These are phyloP conservation scores for Scaptomyza flava DNA, from an alignment of 2,888 invertebrate species.

Conservation along the genomic window DNA sequence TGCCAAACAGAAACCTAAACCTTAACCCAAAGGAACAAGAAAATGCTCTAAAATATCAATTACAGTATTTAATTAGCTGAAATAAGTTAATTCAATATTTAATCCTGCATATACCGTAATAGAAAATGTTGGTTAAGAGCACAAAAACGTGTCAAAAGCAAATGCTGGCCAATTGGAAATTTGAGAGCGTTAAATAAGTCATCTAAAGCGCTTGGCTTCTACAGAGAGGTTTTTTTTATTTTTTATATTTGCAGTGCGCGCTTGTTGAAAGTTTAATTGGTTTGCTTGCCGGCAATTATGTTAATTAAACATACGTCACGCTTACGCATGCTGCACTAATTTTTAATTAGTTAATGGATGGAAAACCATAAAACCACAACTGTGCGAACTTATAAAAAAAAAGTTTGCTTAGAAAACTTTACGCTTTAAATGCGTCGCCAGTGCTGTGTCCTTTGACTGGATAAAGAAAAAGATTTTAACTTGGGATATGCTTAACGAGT, in stretches of 20 bases:
- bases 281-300: constrained; percentile 52
- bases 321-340: constrained; percentile 27
- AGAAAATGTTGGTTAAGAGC: not conserved
- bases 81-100: not conserved
- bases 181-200: constrained; percentile 45
- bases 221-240: constrained; percentile 22
- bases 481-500: not conserved
- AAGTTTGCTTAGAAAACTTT: constrained; percentile 1
- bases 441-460: not conserved
- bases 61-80: not conserved
- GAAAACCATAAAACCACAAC: constrained; percentile 5
- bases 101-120: not conserved
- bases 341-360: constrained; percentile 50
- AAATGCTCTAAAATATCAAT: not conserved
- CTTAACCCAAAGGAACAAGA: not conserved
- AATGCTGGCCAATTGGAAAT: constrained; percentile 55
- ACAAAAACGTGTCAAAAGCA: constrained; percentile 23
- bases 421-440: not conserved
- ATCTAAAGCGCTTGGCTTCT: constrained; percentile 28
- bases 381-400: constrained; percentile 2
- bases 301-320: constrained; percentile 58
- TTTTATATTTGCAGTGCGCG: not conserved
- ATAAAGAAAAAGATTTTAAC: too few species aligned
- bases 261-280: constrained; percentile 57
- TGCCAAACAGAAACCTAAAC: too few species aligned